Conservation (phyloP, 1,140 invertebrate species). For the Ditylenchus dipsaci region DNA sequence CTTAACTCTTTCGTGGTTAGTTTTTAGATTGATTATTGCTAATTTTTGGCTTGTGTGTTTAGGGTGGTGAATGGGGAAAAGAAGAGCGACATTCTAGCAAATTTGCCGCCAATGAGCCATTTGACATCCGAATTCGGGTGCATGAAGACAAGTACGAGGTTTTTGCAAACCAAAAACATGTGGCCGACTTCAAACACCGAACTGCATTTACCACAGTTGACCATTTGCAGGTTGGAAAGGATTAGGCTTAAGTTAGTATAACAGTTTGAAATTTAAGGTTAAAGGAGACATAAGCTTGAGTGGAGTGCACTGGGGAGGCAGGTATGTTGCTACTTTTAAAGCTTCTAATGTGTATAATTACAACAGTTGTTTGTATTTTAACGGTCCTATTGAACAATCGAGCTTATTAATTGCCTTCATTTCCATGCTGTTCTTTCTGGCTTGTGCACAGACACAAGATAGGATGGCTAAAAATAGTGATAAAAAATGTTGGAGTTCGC, state of each 20-base stretch:
- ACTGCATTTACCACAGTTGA: constrained; percentile 24
- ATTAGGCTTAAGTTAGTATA: not conserved
- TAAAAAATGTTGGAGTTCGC: no score
- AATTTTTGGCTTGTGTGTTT: not conserved
- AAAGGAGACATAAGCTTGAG: constrained; percentile 41
- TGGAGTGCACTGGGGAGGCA: constrained; percentile 51
- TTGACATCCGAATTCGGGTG: constrained; percentile 40
- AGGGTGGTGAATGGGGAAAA: constrained; percentile 35
- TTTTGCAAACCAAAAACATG: constrained; percentile 30
- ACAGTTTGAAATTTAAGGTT: constrained; percentile 27
- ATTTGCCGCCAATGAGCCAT: constrained; percentile 25
- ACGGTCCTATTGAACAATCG: no score
- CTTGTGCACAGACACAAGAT: no score
- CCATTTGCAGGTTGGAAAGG: constrained; percentile 20
- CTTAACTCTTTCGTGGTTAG: constrained; percentile 36
- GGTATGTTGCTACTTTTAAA: constrained; percentile 39
- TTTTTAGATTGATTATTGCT: not conserved
- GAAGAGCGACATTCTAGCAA: constrained; percentile 40
- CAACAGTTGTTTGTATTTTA: no score
- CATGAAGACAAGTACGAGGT: constrained; percentile 44
- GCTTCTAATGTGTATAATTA: no score
- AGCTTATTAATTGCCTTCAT: no score
- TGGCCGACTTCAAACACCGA: constrained; percentile 38
- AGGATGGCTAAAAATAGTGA: no score
- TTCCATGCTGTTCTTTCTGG: no score